A percentile compares a stretch with the other conserved stretches of the same genome.
phyloP scores from a whole-genome alignment of 1,140 invertebrate genomes.

The Apis laboriosa region DNA sequence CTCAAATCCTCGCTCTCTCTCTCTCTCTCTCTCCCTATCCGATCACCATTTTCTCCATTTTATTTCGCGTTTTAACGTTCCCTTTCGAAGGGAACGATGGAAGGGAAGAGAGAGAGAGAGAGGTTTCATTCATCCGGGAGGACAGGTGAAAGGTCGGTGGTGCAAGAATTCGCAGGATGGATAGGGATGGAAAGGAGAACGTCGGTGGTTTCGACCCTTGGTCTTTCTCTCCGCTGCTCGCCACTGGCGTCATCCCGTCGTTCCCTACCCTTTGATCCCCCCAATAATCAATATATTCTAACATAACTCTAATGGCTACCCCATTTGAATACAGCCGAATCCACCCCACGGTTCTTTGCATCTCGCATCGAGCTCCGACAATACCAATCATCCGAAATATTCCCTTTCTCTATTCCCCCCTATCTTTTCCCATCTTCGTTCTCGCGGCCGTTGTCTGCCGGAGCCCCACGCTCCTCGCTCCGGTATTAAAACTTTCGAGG shows the following conservation, averaged over 20 bases:
- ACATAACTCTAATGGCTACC: constrained; percentile 81
- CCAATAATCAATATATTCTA: constrained; percentile 82
- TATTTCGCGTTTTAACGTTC: neutral
- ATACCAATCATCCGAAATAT: constrained; percentile 81
- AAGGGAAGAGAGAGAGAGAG: no score
- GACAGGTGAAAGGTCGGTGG: neutral
- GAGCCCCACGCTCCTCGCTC: constrained; percentile 70
- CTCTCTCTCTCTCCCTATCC: neutral
- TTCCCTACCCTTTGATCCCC: constrained; percentile 79
- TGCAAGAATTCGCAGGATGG: neutral
- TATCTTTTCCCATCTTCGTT: constrained; percentile 63
- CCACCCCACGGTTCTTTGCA: constrained; percentile 69
- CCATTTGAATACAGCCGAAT: constrained; percentile 79
- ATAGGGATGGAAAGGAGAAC: constrained; percentile 26
- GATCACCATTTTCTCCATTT: neutral
- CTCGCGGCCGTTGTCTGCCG: constrained; percentile 63
- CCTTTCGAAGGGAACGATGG: no score
- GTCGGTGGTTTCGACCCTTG: constrained; percentile 70
- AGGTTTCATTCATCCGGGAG: no score
- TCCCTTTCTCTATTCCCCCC: constrained; percentile 63
- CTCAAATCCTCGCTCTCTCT: neutral
- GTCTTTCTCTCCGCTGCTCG: constrained; percentile 70
- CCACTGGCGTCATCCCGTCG: constrained; percentile 70
- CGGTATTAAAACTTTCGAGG: constrained; percentile 79
- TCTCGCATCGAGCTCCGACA: constrained; percentile 71